Base-by-base conservation (phyloP, 2,888 invertebrate species). In the Heliconius ethilla region DNA sequence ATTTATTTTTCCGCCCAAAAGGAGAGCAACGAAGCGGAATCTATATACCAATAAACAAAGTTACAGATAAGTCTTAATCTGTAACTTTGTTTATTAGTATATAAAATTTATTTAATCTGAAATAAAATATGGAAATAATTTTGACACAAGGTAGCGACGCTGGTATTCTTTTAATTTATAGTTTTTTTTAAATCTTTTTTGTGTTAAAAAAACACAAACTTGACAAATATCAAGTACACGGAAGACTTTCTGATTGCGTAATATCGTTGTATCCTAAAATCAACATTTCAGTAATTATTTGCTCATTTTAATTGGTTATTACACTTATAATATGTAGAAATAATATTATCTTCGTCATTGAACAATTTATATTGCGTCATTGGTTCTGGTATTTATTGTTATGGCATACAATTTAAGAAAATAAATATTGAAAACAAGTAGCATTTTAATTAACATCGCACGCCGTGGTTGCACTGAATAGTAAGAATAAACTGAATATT, bases 361-460 rank as follows among this genome's bases (percentile, higher is more conserved):
- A 70, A 65, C 67, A 69, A 51, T 40, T 76, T 76, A 51, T 18
- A 70, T 29, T 70, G 76, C 76, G 76, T 70, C 76, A 76, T 70
- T 63, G 10, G 51, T 25, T 63, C n/a, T 27, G 11, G 29, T 70
- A 70, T 27, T 37, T 25, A 67, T 70, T n/a, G 45, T 22, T 70
- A 27, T 62, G 65, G 37, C 15, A 22, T 51, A 51, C 9, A 51
- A 51, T 69, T 62, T 29, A 62, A 74, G 29, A 29, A 66, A 55
- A 22, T 66, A 40, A 29, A 51, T 55, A 15, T 55, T 45, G 6
- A 33, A 22, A 55, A 59, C 29, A 59, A 72, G n/a, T n/a, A 72
- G 6, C 18, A 27, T 18, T 67, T 33, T 69, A 40, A 69, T 69
- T 25, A 69, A 25, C 15, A 45, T 59, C n/a, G n/a, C 13, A 25